phyloP scores from a whole-genome alignment of 2,797 vertebrate genomes.

The Thaleichthys pacificus region DNA sequence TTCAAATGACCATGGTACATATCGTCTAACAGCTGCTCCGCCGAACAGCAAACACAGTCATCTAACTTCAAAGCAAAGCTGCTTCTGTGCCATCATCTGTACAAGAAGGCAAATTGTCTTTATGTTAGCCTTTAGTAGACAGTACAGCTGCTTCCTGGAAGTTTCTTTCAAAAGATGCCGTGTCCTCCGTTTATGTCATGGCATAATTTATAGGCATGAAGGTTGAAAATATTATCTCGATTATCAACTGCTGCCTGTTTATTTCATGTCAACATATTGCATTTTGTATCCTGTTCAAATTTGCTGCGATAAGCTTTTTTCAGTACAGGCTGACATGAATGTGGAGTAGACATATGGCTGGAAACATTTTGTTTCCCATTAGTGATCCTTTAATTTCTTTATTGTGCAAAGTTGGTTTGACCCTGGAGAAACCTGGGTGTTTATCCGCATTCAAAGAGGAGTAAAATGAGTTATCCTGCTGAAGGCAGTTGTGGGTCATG shows the following conservation, averaged over 20 bases:
- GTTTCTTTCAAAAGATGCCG: not conserved
- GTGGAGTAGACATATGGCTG: constrained; percentile 38
- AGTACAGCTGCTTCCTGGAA: constrained; percentile 37
- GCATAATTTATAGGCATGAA: not conserved
- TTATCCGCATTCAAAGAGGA: constrained; percentile 36
- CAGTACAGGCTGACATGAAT: constrained; percentile 19
- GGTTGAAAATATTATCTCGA: not conserved
- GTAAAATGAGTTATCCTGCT: constrained; percentile 16
- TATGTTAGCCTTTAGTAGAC: constrained; percentile 20
- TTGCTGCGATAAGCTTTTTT: not conserved
- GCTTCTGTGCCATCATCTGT: constrained; percentile 40
- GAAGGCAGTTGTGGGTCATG: constrained; percentile 28
- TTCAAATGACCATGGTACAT: constrained; percentile 40
- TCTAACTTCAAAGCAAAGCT: constrained; percentile 38
- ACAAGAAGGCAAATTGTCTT: constrained; percentile 42
- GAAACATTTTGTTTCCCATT: constrained; percentile 30
- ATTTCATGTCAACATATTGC: constrained; percentile 10
- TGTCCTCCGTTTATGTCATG: not conserved
- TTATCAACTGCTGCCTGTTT: not conserved
- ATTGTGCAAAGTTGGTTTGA: constrained; percentile 25
- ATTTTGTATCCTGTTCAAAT: not conserved
- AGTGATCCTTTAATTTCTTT: constrained; percentile 23
- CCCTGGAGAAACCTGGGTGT: constrained; percentile 19
- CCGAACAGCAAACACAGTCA: constrained; percentile 30
- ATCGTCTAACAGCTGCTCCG: constrained; percentile 45